A percentile compares a stretch with the other conserved stretches of the same genome.
These are phyloP conservation scores for Manduca sexta DNA, from an alignment of 1,140 invertebrate species.

Conservation along the genomic window DNA sequence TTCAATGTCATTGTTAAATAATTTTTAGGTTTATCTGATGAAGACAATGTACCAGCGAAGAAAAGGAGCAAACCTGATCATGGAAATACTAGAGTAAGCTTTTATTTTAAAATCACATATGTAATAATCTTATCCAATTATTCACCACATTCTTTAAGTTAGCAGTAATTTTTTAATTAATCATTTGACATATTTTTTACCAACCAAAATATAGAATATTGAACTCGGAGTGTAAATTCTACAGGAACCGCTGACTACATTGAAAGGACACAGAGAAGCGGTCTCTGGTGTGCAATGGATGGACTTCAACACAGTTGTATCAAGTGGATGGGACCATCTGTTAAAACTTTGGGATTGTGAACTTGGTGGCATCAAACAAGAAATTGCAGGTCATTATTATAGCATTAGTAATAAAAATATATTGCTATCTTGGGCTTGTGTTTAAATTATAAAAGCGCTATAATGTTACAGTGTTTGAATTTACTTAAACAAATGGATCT, in stretches of 20 bases:
- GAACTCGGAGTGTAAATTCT: no score
- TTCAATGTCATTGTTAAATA: neutral
- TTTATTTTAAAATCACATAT: neutral
- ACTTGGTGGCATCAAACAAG: slow-evolving; percentile 85
- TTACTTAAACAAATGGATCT: no score
- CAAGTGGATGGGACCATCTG: slow-evolving; percentile 96
- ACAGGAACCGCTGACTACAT: slow-evolving; percentile 89
- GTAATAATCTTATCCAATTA: no score
- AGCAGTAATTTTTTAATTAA: no score
- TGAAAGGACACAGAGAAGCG: slow-evolving; percentile 94
- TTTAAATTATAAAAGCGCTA: no score
- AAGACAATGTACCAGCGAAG: slow-evolving; percentile 69
- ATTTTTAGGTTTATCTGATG: slow-evolving; percentile 59
- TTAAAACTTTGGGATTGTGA: slow-evolving; percentile 96
- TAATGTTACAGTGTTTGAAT: no score
- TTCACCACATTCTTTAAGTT: no score
- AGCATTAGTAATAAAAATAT: no score
- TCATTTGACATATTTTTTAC: no score
- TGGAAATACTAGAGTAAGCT: slow-evolving; percentile 67
- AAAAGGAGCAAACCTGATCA: slow-evolving; percentile 67
- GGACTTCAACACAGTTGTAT: slow-evolving; percentile 82
- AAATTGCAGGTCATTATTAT: slow-evolving; percentile 84
- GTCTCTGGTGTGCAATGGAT: slow-evolving; percentile 91
- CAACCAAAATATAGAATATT: no score
- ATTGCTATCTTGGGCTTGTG: no score